phyloP scores from a whole-genome alignment of 2,888 invertebrate species.

The Meloe dianella region DNA sequence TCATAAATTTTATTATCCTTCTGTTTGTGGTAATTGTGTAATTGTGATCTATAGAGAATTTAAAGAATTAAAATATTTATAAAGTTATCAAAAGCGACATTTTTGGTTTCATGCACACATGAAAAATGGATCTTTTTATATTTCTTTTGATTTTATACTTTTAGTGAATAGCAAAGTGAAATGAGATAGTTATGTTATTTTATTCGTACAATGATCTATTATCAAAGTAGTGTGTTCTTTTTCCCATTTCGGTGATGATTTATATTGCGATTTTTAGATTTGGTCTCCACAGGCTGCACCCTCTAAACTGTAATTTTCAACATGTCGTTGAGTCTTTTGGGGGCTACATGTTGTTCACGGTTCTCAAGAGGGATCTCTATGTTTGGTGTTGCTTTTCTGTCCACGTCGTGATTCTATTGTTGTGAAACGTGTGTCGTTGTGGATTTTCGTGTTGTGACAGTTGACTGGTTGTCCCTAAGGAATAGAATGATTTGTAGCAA shows the following conservation, averaged over 20 bases:
- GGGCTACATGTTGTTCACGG: conserved; percentile 15
- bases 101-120: neutral
- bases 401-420: conserved; percentile 61
- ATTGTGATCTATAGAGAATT: neutral
- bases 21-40: neutral
- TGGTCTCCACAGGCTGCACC: neutral
- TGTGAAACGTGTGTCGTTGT: conserved; percentile 58
- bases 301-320: conserved; percentile 17
- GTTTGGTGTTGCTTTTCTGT: conserved; percentile 53
- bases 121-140: neutral
- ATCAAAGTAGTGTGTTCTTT: neutral
- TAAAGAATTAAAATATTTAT: neutral
- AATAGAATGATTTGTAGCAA: conserved; percentile 46
- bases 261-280: conserved; percentile 4
- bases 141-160: conserved; percentile 3
- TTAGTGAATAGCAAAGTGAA: no score
- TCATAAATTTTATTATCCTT: neutral
- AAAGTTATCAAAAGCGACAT: neutral
- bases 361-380: conserved; percentile 22
- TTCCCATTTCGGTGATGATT: neutral
- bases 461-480: conserved; percentile 54
- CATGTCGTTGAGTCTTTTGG: conserved; percentile 13
- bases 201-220: conserved; percentile 1
- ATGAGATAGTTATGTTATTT: no score
- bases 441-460: conserved; percentile 59